These are phyloP conservation scores for Tromatobia lineatoria DNA, from an alignment of 2,888 invertebrate species.

Conservation along the genomic window DNA sequence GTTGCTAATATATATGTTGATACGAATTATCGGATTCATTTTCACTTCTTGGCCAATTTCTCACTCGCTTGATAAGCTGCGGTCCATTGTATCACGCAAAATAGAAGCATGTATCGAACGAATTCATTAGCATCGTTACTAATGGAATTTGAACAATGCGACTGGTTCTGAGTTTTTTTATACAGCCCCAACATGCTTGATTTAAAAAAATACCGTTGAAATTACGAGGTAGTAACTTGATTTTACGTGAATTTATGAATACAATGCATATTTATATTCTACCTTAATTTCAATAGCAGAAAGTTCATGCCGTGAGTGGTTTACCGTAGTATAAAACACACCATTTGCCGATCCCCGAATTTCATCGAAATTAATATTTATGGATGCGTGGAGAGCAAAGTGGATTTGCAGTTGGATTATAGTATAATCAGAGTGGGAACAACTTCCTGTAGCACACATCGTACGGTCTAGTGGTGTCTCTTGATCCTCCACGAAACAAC, in stretches of 20 bases:
- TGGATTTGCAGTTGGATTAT: slow-evolving; percentile 1
- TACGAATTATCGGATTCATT: too few species aligned
- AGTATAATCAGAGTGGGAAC: not conserved
- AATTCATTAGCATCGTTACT: not conserved
- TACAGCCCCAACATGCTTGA: not conserved
- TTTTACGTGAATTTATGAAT: not conserved
- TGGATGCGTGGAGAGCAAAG: not conserved
- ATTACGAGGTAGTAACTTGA: not conserved
- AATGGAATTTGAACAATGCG: not conserved
- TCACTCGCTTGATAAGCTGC: too few species aligned
- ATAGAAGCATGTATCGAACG: not conserved
- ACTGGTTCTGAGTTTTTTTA: not conserved
- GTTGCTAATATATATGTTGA: too few species aligned
- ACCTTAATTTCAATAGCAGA: not conserved
- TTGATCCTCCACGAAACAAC: not conserved
- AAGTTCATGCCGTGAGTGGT: not conserved
- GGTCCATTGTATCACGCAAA: too few species aligned
- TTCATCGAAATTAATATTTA: not conserved
- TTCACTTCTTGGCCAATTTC: too few species aligned
- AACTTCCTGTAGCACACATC: not conserved
- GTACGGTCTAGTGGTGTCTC: not conserved
- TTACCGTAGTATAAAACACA: not conserved
- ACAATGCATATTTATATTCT: not conserved
- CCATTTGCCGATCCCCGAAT: not conserved
- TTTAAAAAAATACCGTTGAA: not conserved